Evolutionary conservation across 1,140 invertebrate genomes (phyloP), one percentile per base, ranked within the genome.

Genomic region (Andricus grossulariae): DNA sequence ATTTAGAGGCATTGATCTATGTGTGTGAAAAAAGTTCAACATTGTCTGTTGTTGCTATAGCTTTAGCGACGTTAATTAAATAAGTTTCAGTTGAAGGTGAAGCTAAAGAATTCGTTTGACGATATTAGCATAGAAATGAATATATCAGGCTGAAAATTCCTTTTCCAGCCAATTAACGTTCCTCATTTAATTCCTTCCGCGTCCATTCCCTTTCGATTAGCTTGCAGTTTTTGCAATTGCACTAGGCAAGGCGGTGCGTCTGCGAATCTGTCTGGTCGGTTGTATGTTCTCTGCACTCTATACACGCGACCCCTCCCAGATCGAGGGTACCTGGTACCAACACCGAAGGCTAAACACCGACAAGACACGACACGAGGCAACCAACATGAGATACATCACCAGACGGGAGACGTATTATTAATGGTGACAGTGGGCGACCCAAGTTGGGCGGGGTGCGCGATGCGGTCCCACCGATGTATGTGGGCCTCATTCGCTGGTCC

Each of bases 361-460:
- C 80, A 79, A 83, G 83, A 73, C 73, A 77, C 79, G 79, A 78
- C 78, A 81, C 72, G 75, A 79, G 74, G 79, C 55, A 80, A 73
- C 75, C 77, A 77, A 84, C 79, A 83, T 82, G 75, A 81, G 79
- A 83, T 82, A 82, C 77, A 84, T 84, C 81, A 81, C 76, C 79
- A 76, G 71, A 81, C 71, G 76, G 83, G 84, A 88, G 87, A 89
- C 88, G 86, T 87, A 88, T 89, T 88, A 89, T 89, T 89, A 89
- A 89, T 89, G 88, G 88, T 89, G 88, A 89, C 88, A 89, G 88
- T 89, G 87, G 88, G 86, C 88, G 88, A 89, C 87, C 82, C 84
- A 79, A 82, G 80, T 84, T 89, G 88, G 88, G 88, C 87, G 87
- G 88, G 87, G 84, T 88, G 84, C 78, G 72, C 80, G 55, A 78